Evolutionary conservation across 1,140 invertebrate genomes (phyloP).

Genomic region (Steinernema feltiae): DNA sequence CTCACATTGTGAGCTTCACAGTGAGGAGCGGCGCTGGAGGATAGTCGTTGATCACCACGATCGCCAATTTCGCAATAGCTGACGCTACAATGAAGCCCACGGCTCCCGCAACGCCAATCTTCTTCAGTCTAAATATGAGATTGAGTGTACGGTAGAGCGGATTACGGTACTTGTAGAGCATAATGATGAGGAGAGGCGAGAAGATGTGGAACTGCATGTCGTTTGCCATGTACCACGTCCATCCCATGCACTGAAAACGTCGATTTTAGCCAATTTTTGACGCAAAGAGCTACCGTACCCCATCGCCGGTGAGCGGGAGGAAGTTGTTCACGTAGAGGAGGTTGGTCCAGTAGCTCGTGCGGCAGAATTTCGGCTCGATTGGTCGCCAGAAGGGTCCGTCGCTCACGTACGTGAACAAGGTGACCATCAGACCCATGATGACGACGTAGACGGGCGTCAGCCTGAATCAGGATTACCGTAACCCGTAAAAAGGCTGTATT

Average conservation of each 20-base stretch:
- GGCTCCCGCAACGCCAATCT: slow-evolving; percentile 42
- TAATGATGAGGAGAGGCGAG: slow-evolving; percentile 66
- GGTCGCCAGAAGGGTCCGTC: slow-evolving; percentile 56
- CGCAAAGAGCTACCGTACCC: too few relatives aligned
- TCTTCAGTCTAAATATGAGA: slow-evolving; percentile 35
- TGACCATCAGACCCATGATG: slow-evolving; percentile 52
- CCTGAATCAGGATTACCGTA: slow-evolving; percentile 32
- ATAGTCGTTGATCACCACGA: slow-evolving; percentile 46
- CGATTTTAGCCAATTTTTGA: slow-evolving; percentile 17
- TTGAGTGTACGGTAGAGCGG: too few relatives aligned
- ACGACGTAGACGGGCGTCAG: slow-evolving; percentile 53
- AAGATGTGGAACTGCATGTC: slow-evolving; percentile 72
- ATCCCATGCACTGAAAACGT: slow-evolving; percentile 65
- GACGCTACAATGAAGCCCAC: slow-evolving; percentile 37
- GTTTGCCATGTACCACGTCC: slow-evolving; percentile 74
- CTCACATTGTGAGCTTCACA: slow-evolving; percentile 51
- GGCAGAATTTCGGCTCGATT: slow-evolving; percentile 50
- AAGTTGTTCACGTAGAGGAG: slow-evolving; percentile 56
- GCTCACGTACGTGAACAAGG: slow-evolving; percentile 53
- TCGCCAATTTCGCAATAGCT: slow-evolving; percentile 36
- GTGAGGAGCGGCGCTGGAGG: slow-evolving; percentile 56
- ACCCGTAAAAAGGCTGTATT: too few relatives aligned
- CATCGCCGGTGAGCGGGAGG: slow-evolving; percentile 43
- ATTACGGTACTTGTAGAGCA: slow-evolving; percentile 58
- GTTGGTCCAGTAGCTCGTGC: slow-evolving; percentile 53